Percentiles rank a stretch among this genome's conserved stretches.
Conservation (phyloP, 2,797 vertebrate species). For the Anguilla megastoma region DNA sequence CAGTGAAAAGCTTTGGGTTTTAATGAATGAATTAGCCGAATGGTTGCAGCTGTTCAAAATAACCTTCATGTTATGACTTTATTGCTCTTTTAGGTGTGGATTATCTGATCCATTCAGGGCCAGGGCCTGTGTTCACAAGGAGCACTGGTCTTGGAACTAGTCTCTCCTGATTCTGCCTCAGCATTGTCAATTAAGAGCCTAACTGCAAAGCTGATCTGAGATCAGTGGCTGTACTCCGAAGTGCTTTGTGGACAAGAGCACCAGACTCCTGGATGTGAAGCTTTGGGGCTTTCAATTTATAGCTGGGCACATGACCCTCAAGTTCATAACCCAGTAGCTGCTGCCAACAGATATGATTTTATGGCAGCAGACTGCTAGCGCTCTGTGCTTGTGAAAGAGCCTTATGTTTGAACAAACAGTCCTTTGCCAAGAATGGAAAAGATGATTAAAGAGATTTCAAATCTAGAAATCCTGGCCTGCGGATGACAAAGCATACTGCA, state of each 20-base stretch:
- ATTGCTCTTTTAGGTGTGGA: background rate
- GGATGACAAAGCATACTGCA: constrained; percentile 49
- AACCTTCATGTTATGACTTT: background rate
- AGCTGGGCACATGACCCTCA: constrained; percentile 46
- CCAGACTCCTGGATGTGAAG: background rate
- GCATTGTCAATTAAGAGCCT: background rate
- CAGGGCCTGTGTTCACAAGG: background rate
- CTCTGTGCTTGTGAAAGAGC: constrained; percentile 62
- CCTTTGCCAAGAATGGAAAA: constrained; percentile 64
- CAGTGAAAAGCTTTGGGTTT: constrained; percentile 4
- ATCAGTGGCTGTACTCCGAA: background rate
- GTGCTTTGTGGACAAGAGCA: background rate
- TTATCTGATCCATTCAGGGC: no score
- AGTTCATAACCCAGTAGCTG: constrained; percentile 47
- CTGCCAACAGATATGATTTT: constrained; percentile 73
- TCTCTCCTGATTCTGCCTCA: background rate
- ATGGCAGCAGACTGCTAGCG: constrained; percentile 58
- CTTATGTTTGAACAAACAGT: constrained; percentile 67
- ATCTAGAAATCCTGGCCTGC: constrained; percentile 52
- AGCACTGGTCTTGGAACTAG: background rate
- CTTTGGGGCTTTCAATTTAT: constrained; percentile 47
- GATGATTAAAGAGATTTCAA: constrained; percentile 62
- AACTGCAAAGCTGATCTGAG: background rate
- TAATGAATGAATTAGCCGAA: background rate
- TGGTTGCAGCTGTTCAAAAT: background rate